Evolutionary conservation across 2,797 vertebrate genomes (phyloP).

Genomic region (Tragopan temminckii): DNA sequence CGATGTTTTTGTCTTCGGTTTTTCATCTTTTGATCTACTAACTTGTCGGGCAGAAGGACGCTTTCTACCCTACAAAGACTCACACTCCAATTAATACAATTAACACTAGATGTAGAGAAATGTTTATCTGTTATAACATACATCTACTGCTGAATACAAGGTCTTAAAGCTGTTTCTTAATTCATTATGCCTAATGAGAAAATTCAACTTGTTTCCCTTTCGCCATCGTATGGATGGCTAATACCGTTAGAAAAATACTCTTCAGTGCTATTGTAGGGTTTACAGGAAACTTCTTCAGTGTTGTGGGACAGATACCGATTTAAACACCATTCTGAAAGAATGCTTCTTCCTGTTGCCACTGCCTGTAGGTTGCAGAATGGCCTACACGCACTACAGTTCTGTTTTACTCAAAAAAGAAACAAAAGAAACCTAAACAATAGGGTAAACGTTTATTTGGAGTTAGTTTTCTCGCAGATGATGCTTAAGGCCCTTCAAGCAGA

Average conservation of each 20-base stretch:
- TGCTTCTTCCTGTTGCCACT: constrained; percentile 72
- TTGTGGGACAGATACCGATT: constrained; percentile 66
- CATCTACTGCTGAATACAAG: constrained; percentile 77
- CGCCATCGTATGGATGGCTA: constrained; percentile 74
- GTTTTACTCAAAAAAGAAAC: constrained; percentile 85
- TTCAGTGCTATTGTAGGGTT: constrained; percentile 81
- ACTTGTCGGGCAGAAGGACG: constrained; percentile 75
- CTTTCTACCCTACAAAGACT: constrained; percentile 77
- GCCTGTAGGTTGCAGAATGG: constrained; percentile 77
- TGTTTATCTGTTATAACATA: constrained; percentile 80
- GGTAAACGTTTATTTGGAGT: constrained; percentile 88
- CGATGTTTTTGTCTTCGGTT: constrained; percentile 67
- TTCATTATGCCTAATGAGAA: constrained; percentile 80
- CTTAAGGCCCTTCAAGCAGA: constrained; percentile 89
- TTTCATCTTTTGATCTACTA: constrained; percentile 75
- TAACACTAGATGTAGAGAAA: constrained; percentile 83
- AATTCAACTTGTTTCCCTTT: constrained; percentile 79
- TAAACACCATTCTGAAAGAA: constrained; percentile 69
- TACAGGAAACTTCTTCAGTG: constrained; percentile 72
- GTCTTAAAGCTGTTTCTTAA: constrained; percentile 80
- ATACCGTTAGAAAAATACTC: constrained; percentile 87
- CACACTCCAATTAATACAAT: constrained; percentile 79
- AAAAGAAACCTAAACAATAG: constrained; percentile 88
- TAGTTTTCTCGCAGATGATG: constrained; percentile 81
- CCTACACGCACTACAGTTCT: constrained; percentile 86